Base-by-base conservation (phyloP, 2,797 vertebrate genomes). In the Cossypha niveicapilla region DNA sequence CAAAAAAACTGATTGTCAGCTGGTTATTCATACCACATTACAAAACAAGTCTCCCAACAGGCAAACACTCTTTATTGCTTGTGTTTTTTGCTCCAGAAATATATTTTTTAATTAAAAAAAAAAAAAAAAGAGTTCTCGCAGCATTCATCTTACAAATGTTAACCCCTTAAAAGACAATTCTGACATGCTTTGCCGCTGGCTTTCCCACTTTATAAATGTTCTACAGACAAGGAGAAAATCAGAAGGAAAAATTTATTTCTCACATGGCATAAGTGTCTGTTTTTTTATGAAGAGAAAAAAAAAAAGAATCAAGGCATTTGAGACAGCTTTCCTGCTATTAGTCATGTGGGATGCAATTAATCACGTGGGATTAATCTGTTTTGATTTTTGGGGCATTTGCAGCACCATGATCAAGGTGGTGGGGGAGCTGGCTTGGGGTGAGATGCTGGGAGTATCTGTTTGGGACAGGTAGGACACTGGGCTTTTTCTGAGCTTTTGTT, bases 21-120 rank as follows among this genome's bases (percentile, higher is more conserved):
- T 97, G 93, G 95, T 97, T 97, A 97, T 96, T 97, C 96, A 97
- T 95, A 92, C 95, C 0, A 10, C 94, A 88, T 96, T 94, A 97
- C 95, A 97, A 97, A 97, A 97, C 96, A 96, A 97, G 96, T 41
- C 93, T 97, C 96, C 97, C 95, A 96, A 96, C 92, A 97, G 96
- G 88, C 94, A 96, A 94, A 88, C 90, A 51, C 75, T 94, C 93
- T 96, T 94, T 96, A 96, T 96, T 96, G 96, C 96, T 95, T 92
- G 88, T 95, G 86, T 18, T 89, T 96, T 94, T 94, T 88, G 91
- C 94, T 96, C 91, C 88, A 96, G 94, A 96, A 97, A 94, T 96
- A 88, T 95, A 96, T 94, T 96, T 96, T 97, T 95, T 96, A 95
- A 95, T 97, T 93, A 92, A 96, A 94, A 92, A 35, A 35, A 35